Evolutionary conservation across 2,113 vertebrate species (phyloP).

Genomic region (Camelus dromedarius): DNA sequence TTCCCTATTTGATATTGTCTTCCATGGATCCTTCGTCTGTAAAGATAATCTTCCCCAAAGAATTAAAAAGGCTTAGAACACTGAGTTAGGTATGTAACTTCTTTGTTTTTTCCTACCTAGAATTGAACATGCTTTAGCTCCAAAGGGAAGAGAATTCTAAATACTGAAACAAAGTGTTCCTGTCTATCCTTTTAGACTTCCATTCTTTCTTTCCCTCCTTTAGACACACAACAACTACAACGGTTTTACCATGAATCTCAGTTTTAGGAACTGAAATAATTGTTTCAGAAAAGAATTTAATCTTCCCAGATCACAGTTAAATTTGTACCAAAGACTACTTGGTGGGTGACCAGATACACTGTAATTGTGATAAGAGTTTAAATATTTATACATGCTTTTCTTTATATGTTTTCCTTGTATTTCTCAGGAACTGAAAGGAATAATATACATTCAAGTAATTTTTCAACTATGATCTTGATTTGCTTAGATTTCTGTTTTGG

Average conservation of each 20-base stretch:
- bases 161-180: neutral
- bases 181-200: neutral
- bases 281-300: neutral
- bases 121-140: neutral
- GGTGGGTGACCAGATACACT: neutral
- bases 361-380: slow-evolving; percentile 13
- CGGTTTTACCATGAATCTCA: neutral
- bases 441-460: neutral
- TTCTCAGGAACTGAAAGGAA: neutral
- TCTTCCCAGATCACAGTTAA: neutral
- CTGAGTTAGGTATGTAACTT: neutral
- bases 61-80: neutral
- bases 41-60: neutral
- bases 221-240: neutral
- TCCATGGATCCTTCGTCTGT: neutral
- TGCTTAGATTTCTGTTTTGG: neutral
- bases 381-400: neutral
- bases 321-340: neutral
- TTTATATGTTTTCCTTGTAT: neutral
- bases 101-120: neutral
- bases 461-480: neutral
- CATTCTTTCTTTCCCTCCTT: neutral
- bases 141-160: neutral
- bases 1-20: neutral
- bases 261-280: slow-evolving; percentile 16